These are phyloP conservation scores for Papilio protenor DNA, from an alignment of 2,888 invertebrate genomes.

Conservation along the genomic window DNA sequence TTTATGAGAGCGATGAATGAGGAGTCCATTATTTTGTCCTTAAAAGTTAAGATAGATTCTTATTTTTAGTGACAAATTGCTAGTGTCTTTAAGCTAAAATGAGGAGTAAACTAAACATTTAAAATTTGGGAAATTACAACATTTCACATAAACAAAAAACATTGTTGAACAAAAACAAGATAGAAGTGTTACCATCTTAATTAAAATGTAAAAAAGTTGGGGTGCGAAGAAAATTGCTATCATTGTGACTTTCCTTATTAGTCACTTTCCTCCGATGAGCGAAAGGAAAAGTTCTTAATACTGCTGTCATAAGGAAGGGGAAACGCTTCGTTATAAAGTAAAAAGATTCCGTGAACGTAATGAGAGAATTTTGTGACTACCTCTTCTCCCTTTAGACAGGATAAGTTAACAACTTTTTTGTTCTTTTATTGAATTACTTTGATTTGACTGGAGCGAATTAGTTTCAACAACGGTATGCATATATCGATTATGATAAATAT, in stretches of 20 bases:
- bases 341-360: conserved; percentile 72
- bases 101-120: too few relatives aligned
- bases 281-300: conserved; percentile 68
- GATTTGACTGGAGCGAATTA: background rate
- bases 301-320: conserved; percentile 69
- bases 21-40: conserved; percentile 64
- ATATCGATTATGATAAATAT: background rate
- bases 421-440: conserved; percentile 6
- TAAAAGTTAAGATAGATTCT: background rate
- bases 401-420: conserved; percentile 30
- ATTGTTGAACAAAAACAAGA: conserved; percentile 16
- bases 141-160: background rate
- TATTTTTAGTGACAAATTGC: too few relatives aligned
- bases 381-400: conserved; percentile 59
- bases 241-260: conserved; percentile 74
- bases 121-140: background rate
- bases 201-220: conserved; percentile 64
- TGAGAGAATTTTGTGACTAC: conserved; percentile 73
- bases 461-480: background rate
- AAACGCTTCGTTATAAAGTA: conserved; percentile 66
- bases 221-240: conserved; percentile 67
- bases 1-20: conserved; percentile 64
- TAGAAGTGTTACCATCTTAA: conserved; percentile 63
- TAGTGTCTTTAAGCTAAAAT: too few relatives aligned
- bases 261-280: conserved; percentile 70